Conservation (phyloP, 2,797 vertebrate genomes). For the Anisognathus igniventris region DNA sequence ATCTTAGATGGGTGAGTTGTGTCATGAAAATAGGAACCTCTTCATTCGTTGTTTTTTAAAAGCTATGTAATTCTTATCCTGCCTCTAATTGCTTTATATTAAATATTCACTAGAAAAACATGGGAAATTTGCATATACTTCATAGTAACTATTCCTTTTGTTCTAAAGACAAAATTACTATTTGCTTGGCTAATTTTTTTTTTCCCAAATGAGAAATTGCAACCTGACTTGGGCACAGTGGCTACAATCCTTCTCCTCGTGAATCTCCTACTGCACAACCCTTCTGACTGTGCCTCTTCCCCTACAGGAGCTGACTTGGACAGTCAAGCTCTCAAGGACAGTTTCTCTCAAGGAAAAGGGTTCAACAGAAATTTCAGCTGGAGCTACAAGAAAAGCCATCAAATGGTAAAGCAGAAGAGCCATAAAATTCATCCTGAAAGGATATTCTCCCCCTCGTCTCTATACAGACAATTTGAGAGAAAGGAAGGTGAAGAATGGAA, state of each 20-base stretch:
- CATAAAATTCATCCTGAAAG: background rate
- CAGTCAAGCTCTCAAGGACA: background rate
- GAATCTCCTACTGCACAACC: background rate
- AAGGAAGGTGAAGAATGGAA: background rate
- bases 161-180: background rate
- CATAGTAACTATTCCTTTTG: background rate
- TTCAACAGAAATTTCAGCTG: background rate
- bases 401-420: background rate
- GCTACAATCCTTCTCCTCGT: background rate
- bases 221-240: background rate
- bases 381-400: background rate
- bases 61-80: background rate
- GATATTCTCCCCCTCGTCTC: background rate
- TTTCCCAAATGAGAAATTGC: background rate
- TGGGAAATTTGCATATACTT: background rate
- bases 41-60: background rate
- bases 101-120: slow-evolving; percentile 15
- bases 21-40: background rate
- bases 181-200: background rate
- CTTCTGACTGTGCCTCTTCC: background rate
- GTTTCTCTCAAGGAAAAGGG: background rate
- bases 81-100: background rate
- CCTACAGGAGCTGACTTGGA: background rate
- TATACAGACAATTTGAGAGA: background rate
- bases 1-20: background rate